Evolutionary conservation across 2,888 invertebrate species (phyloP), one percentile per base, ranked within the genome.

Genomic region (Tubiluchus corallicola): DNA sequence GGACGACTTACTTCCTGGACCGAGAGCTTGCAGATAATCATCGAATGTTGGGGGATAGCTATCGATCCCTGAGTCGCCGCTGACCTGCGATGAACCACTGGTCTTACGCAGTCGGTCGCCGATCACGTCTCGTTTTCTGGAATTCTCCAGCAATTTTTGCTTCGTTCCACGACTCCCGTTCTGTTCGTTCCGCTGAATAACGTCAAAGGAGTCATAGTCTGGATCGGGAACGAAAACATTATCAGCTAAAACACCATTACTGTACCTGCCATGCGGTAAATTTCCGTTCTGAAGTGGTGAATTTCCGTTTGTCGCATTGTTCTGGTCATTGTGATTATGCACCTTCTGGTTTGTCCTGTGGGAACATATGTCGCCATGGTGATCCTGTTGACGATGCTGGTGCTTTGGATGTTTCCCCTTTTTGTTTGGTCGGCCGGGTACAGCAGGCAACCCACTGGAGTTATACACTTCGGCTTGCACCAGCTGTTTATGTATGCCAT

Each of bases 1-100:
- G n/a, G n/a, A n/a, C n/a, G n/a, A n/a, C n/a, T n/a, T n/a, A n/a
- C n/a, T n/a, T n/a, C n/a, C n/a, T n/a, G 29, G 29, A n/a, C 29
- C 29, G 29, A 29, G 29, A 9, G 29, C 29, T n/a, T 29, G 29
- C 29, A 29, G 29, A n/a, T 29, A 29, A 29, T 29, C 29, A n/a
- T 29, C 29, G 29, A 29, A 29, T 9, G 29, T 29, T n/a, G 29
- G 29, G 9, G 29, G 29, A n/a, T 29, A 29, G 29, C 29, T 29
- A n/a, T 29, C 29, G 29, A 29, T 29, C 9, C 29, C 29, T 9
- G 29, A 29, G 29, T 29, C 29, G 29, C 29, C 29, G 29, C 29
- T 29, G n/a, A 29, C 29, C 29, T 29, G 29, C 29, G 29, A 29
- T 9, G 29, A 29, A n/a, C 29, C 29, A n/a, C 29, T 29, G 9